Conservation (phyloP, 2,113 vertebrate genomes). For the Tichodroma muraria region DNA sequence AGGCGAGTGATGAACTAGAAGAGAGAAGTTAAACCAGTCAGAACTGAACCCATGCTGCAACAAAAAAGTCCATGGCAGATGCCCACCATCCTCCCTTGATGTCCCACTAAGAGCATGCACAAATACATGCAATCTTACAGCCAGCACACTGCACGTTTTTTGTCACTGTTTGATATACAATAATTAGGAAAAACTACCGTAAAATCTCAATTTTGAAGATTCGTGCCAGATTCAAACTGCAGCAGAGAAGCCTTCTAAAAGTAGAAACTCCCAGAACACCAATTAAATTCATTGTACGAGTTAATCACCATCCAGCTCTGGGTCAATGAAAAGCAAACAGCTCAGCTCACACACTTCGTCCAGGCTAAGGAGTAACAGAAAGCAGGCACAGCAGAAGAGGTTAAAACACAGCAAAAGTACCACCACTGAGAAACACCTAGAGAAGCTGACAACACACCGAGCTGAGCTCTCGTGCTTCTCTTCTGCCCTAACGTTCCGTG, state of each 20-base stretch:
- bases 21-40: constrained; percentile 21
- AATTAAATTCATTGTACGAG: constrained; percentile 16
- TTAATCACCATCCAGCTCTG: constrained; percentile 48
- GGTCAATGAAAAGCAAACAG: constrained; percentile 41
- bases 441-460: constrained; percentile 4
- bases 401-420: constrained; percentile 24
- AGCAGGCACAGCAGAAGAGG: constrained; percentile 57
- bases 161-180: constrained; percentile 11
- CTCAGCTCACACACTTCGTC: constrained; percentile 6
- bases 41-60: background rate
- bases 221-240: constrained; percentile 39
- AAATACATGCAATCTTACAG: constrained; percentile 41
- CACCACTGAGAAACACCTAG: constrained; percentile 9
- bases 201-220: constrained; percentile 31
- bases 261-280: background rate
- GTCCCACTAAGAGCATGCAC: constrained; percentile 47
- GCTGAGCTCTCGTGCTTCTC: background rate
- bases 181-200: constrained; percentile 9
- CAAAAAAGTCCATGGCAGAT: background rate
- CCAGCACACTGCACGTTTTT: constrained; percentile 37
- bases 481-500: background rate
- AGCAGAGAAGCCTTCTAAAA: background rate
- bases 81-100: background rate
- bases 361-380: constrained; percentile 54
- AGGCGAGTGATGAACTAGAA: constrained; percentile 74